Percentiles rank a stretch among this genome's conserved stretches.
These are phyloP conservation scores for Aleiodes testaceus DNA, from an alignment of 2,888 invertebrate species.

Conservation along the genomic window DNA sequence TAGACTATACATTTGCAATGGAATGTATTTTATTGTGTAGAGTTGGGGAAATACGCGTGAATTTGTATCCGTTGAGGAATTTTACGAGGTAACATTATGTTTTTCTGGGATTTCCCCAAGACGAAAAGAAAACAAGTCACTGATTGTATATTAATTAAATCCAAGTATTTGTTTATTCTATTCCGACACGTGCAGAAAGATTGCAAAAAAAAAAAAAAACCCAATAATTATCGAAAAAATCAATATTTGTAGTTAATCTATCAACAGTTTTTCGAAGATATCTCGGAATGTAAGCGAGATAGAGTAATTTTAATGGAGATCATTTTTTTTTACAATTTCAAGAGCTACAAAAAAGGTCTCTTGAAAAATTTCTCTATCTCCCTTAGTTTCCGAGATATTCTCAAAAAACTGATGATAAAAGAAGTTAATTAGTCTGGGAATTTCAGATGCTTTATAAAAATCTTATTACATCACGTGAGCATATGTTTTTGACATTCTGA, in stretches of 20 bases:
- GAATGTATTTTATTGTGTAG: background rate
- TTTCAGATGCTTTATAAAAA: constrained; percentile 1
- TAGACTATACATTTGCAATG: background rate
- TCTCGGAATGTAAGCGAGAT: no score
- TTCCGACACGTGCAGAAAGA: background rate
- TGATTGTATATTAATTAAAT: background rate
- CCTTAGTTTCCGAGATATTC: no score
- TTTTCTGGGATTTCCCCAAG: constrained; percentile 28
- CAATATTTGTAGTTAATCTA: no score
- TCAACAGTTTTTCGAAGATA: no score
- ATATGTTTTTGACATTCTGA: constrained; percentile 66
- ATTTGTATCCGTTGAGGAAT: constrained; percentile 24
- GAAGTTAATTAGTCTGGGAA: no score
- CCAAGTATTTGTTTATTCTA: background rate
- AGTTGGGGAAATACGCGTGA: constrained; percentile 31
- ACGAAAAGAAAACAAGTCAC: background rate
- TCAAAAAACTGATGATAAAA: no score
- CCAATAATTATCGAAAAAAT: no score
- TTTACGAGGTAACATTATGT: background rate
- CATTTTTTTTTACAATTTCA: no score
- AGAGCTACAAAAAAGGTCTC: no score
- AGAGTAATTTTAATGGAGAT: no score
- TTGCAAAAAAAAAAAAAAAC: no score
- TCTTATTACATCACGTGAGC: constrained; percentile 60
- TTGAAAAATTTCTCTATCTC: no score